Percentiles rank a stretch among this genome's conserved stretches.
Conservation (phyloP, 1,140 invertebrate species). For the Cydia pomonella region DNA sequence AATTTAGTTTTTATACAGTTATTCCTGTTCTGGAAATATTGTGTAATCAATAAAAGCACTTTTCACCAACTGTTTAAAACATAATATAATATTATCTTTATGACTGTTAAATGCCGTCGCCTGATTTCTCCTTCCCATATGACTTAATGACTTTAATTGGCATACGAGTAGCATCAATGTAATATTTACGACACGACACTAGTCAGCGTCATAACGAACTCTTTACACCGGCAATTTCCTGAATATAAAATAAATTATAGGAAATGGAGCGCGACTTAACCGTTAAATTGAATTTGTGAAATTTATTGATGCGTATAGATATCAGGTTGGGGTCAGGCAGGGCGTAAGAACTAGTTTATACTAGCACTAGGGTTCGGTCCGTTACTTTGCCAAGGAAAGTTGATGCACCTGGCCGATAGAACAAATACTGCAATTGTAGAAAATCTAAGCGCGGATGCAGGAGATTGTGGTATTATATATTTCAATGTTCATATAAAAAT, state of each 20-base stretch:
- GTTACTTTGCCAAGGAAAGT: conserved; percentile 4
- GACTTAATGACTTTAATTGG: conserved; percentile 1
- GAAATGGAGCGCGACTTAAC: not conserved
- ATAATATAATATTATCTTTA: no score
- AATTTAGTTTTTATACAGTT: no score
- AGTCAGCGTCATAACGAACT: conserved; percentile 39
- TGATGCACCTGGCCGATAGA: conserved; percentile 1
- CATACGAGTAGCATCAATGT: not conserved
- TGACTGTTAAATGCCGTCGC: not conserved
- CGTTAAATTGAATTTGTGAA: conserved; percentile 28
- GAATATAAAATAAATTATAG: conserved; percentile 41
- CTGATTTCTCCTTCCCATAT: not conserved
- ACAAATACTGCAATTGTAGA: conserved; percentile 16
- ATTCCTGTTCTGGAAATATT: no score
- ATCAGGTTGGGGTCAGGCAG: not conserved
- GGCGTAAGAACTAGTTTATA: conserved; percentile 26
- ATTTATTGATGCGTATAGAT: conserved; percentile 26
- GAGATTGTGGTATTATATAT: not conserved
- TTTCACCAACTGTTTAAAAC: no score
- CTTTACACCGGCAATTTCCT: conserved; percentile 44
- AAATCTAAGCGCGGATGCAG: not conserved
- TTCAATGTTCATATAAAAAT: not conserved
- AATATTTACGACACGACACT: conserved; percentile 38
- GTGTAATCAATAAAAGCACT: no score
- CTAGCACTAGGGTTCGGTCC: not conserved